Base-by-base conservation (phyloP, 2,113 vertebrate species). In the Cairina moschata region DNA sequence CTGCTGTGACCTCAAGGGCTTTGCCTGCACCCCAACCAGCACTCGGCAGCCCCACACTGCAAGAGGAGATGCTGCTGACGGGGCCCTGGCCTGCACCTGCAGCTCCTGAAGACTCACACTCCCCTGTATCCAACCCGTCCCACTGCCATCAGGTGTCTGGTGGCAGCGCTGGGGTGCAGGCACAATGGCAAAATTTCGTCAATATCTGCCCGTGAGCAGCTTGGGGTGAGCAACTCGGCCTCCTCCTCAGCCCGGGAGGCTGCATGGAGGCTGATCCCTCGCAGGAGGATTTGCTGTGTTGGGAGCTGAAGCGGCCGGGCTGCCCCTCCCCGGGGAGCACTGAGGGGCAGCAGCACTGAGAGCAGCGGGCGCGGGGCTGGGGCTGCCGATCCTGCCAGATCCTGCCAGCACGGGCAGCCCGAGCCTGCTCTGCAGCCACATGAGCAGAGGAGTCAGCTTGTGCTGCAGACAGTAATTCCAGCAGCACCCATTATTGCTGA, bases 251-350 rank as follows among this genome's bases (percentile, higher is more conserved):
- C 8, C 3, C 4, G 66, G 26, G 42, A 65, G 75, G 54, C 12
- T 21, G 36, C 1, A 0, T 1, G 11, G 44, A 31, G 14, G 1
- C 9, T 73, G 2, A 15, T 73, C 11, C 34, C 20, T 16, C 6
- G 16, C 9, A 8, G 28, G 73, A 17, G 11, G 46, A 13, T 23
- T 11, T 80, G 56, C 26, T 3, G 25, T 2, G 2, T 0, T n/a
- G 32, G 0, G 8, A 34, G 66, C 1, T 2, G 22, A 13, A 48
- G 59, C 9, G 12, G 31, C 54, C 0, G 2, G 52, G 59, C 71
- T 40, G 59, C 11, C 4, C 8, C 3, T 22, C 20, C 14, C 75
- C 8, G 32, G 31, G 58, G 52, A 46, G 46, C 46, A 46, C 9
- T 9, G 46, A 8, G 15, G 36, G 10, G 36, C 32, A 23, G 59